Percentiles rank a stretch among this genome's conserved stretches.
Conservation (phyloP, 2,113 vertebrate genomes). For the Corythornis cristatus region DNA sequence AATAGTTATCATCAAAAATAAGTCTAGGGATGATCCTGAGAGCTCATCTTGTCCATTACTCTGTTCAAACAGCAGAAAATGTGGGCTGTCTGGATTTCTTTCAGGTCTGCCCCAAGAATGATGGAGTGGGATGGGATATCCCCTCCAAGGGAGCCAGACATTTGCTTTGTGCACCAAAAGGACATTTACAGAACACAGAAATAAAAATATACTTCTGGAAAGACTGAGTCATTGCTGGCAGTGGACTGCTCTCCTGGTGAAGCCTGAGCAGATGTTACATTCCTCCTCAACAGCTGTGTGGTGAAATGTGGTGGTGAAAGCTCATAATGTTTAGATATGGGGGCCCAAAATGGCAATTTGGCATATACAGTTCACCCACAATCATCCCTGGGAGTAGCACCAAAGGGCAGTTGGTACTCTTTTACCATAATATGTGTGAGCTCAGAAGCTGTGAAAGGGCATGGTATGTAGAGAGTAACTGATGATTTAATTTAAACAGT, state of each 20-base stretch:
- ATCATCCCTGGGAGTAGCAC: not conserved
- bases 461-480: not conserved
- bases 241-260: accelerated
- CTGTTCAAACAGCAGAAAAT: not conserved
- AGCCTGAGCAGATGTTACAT: accelerated
- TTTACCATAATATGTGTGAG: not conserved
- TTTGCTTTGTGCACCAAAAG: not conserved
- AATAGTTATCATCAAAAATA: not conserved
- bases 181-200: not conserved
- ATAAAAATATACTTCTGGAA: not conserved
- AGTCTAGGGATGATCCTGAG: not conserved
- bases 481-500: constrained; percentile 45
- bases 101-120: not conserved
- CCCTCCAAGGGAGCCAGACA: not conserved
- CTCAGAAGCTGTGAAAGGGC: not conserved
- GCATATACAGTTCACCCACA: not conserved
- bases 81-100: not conserved
- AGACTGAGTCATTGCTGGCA: not conserved
- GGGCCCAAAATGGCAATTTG: not conserved
- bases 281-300: not conserved
- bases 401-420: not conserved
- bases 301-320: not conserved
- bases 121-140: not conserved
- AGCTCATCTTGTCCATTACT: not conserved
- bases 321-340: not conserved